A percentile compares a stretch with the other conserved stretches of the same genome.
phyloP scores from a whole-genome alignment of 2,888 invertebrate species.

The Ptilodon capucinus region DNA sequence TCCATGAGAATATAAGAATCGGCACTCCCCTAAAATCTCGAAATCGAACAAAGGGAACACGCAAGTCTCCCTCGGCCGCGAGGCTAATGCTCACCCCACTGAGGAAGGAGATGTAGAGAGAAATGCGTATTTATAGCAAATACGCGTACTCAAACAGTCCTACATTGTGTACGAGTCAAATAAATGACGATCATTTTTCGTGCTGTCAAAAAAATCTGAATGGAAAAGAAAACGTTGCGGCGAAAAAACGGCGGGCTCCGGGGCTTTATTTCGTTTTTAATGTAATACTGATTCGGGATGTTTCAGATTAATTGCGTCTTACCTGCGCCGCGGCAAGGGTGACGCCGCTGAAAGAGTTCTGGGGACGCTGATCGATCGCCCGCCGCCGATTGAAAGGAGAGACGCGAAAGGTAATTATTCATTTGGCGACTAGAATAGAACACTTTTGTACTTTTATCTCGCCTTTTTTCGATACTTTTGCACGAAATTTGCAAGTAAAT shows the following conservation, averaged over 20 bases:
- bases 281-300: slow-evolving; percentile 82
- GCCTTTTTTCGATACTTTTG: slow-evolving; percentile 76
- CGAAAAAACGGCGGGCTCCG: slow-evolving; percentile 76
- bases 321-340: slow-evolving; percentile 79
- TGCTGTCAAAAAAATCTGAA: slow-evolving; percentile 83
- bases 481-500: slow-evolving; percentile 82
- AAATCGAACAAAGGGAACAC: slow-evolving; percentile 79
- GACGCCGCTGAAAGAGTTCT: slow-evolving; percentile 80
- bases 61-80: slow-evolving; percentile 73
- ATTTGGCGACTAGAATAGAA: slow-evolving; percentile 82
- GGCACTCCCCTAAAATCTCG: slow-evolving; percentile 79
- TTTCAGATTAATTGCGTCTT: slow-evolving; percentile 81
- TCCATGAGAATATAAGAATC: slow-evolving; percentile 75
- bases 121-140: slow-evolving; percentile 84
- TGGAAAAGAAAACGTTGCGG: slow-evolving; percentile 79
- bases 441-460: slow-evolving; percentile 82
- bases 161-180: slow-evolving; percentile 83
- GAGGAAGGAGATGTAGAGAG: slow-evolving; percentile 80
- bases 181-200: slow-evolving; percentile 83
- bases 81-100: slow-evolving; percentile 79
- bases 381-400: slow-evolving; percentile 80
- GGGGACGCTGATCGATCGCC: slow-evolving; percentile 80
- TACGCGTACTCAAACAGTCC: slow-evolving; percentile 83
- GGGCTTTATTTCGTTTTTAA: slow-evolving; percentile 80
- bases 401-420: slow-evolving; percentile 82